Conservation (phyloP, 2,113 vertebrate species). For the Lonchura striata region DNA sequence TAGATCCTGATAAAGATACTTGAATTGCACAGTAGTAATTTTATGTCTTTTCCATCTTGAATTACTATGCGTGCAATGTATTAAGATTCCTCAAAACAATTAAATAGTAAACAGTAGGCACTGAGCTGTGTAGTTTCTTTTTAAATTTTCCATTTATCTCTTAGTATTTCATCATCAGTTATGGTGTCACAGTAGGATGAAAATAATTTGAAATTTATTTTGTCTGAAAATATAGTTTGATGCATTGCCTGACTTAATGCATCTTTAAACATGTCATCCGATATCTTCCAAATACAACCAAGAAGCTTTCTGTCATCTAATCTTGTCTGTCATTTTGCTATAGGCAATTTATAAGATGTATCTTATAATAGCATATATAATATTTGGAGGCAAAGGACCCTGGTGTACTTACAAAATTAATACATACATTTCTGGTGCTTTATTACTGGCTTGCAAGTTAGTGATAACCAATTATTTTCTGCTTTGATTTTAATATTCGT, state of each 20-base stretch:
- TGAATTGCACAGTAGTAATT: not conserved
- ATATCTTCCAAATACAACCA: not conserved
- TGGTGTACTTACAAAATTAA: conserved; percentile 13
- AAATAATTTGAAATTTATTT: not conserved
- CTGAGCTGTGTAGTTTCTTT: conserved; percentile 31
- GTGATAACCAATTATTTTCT: not conserved
- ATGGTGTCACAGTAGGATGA: not conserved
- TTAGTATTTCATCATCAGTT: conserved; percentile 1
- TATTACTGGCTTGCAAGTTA: not conserved
- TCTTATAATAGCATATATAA: not conserved
- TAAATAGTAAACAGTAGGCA: conserved; percentile 12
- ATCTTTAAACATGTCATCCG: not conserved
- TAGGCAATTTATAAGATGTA: not conserved
- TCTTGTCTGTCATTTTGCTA: not conserved
- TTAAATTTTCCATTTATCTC: conserved; percentile 5
- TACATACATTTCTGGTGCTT: not conserved
- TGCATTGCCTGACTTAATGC: not conserved
- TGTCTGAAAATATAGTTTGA: not conserved
- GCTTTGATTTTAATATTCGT: not conserved
- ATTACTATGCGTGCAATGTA: not conserved
- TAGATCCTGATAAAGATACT: conserved; percentile 3
- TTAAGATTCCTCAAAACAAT: not conserved
- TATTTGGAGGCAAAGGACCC: not conserved
- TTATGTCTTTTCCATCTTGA: conserved; percentile 12
- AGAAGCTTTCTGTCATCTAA: not conserved